Conservation (phyloP, 2,888 invertebrate genomes). For the Cheilosia scutellata region DNA sequence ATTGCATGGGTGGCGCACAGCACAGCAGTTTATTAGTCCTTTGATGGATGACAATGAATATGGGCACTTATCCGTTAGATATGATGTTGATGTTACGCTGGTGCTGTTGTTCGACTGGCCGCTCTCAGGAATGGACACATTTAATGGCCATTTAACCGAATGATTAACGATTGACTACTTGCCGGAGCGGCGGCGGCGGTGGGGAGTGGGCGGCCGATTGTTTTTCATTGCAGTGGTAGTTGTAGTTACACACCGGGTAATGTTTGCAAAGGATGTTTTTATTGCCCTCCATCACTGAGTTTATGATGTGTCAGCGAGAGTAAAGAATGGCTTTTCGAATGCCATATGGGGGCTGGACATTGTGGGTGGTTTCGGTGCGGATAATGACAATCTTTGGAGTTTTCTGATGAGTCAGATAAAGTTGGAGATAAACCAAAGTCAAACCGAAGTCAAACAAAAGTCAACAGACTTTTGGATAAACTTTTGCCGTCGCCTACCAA, state of each 20-base stretch:
- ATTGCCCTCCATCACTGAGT: conserved; percentile 67
- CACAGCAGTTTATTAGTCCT: conserved; percentile 74
- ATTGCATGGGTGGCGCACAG: conserved; percentile 66
- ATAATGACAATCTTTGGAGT: background rate
- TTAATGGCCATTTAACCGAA: conserved; percentile 84
- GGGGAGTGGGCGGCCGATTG: conserved; percentile 55
- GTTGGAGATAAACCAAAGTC: no score
- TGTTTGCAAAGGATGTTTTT: conserved; percentile 67
- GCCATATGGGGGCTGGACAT: background rate
- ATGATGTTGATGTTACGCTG: conserved; percentile 68
- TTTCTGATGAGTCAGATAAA: no score
- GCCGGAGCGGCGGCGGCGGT: background rate
- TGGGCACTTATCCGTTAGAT: conserved; percentile 76
- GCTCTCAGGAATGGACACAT: conserved; percentile 81
- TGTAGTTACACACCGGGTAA: conserved; percentile 68
- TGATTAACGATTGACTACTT: conserved; percentile 81
- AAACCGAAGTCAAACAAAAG: no score
- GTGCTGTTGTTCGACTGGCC: conserved; percentile 45
- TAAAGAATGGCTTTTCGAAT: conserved; percentile 52
- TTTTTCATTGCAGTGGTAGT: conserved; percentile 69
- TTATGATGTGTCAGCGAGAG: conserved; percentile 71
- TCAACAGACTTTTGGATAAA: no score
- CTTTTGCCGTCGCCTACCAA: no score
- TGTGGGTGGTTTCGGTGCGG: background rate
- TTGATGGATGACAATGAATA: conserved; percentile 76